Percentiles rank a stretch among this genome's conserved stretches.
phyloP scores from a whole-genome alignment of 30 jellyfish, hydroid and myxozoan species.

The Chrysaora quinquecirrha region DNA sequence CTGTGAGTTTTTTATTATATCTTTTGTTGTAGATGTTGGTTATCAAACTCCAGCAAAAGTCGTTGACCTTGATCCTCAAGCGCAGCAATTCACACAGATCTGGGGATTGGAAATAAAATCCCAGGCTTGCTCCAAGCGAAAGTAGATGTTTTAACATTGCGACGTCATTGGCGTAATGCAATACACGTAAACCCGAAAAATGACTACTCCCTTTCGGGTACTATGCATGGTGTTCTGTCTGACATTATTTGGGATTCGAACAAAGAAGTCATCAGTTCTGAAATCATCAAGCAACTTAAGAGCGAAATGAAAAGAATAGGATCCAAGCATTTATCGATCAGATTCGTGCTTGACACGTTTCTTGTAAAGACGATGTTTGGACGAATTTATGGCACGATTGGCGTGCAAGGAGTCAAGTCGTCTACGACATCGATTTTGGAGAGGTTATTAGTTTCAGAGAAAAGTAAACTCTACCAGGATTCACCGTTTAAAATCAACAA shows the following conservation, averaged over 20 bases:
- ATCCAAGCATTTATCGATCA: slow-evolving; percentile 8
- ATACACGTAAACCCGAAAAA: background rate
- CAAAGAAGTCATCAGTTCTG: slow-evolving; percentile 3
- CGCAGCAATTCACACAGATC: slow-evolving; percentile 30
- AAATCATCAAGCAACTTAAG: slow-evolving; percentile 9
- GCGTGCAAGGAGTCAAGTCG: slow-evolving; percentile 40
- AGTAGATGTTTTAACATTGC: slow-evolving; percentile 30
- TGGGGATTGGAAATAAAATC: slow-evolving; percentile 43
- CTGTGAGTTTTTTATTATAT: too few relatives aligned
- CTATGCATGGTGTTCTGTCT: slow-evolving; percentile 32
- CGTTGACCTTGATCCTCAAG: slow-evolving; percentile 67
- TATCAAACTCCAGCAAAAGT: slow-evolving; percentile 23
- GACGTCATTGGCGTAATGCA: slow-evolving; percentile 30
- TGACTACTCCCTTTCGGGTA: slow-evolving; percentile 3
- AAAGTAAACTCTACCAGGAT: background rate
- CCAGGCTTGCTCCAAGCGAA: slow-evolving; percentile 17
- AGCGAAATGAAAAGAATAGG: background rate
- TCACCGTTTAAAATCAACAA: slow-evolving; percentile 32
- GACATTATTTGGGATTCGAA: background rate
- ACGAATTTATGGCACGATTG: slow-evolving; percentile 57
- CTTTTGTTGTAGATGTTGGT: background rate
- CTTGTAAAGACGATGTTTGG: background rate
- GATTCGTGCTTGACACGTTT: slow-evolving; percentile 41
- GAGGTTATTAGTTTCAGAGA: slow-evolving; percentile 21
- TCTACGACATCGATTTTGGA: slow-evolving; percentile 23